A percentile compares a stretch with the other conserved stretches of the same genome.
Conservation (phyloP, 2,797 vertebrate species). For the Lophotriccus pileatus region DNA sequence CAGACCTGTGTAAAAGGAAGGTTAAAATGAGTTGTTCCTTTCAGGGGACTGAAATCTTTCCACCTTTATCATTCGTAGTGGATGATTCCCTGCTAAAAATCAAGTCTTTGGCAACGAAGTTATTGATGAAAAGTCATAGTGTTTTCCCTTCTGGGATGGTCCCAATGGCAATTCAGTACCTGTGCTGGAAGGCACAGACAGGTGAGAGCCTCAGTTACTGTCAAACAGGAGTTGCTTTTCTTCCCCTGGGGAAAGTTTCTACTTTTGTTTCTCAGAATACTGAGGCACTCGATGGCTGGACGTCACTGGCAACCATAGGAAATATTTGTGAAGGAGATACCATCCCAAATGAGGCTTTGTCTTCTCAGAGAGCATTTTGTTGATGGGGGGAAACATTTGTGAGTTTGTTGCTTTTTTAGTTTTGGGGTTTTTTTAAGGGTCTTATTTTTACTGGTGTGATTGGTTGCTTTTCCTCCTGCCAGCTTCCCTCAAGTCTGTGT, state of each 20-base stretch:
- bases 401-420: not conserved
- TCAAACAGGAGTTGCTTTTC: not conserved
- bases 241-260: not conserved
- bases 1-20: not conserved
- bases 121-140: not conserved
- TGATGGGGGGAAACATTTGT: not conserved
- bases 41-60: not conserved
- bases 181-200: not conserved
- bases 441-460: not conserved
- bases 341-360: not conserved
- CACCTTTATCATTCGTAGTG: not conserved
- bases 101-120: slow-evolving; percentile 12
- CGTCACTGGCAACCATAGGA: not conserved
- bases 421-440: not conserved
- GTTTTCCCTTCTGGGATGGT: not conserved
- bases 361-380: slow-evolving; percentile 16
- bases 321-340: not conserved
- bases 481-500: not conserved
- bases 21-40: not conserved
- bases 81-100: not conserved
- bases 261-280: not conserved
- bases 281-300: not conserved
- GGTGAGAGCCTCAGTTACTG: not conserved
- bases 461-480: not conserved
- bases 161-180: not conserved